These are phyloP conservation scores for Danaus melanippus DNA, from an alignment of 1,140 invertebrate genomes.

Conservation along the genomic window DNA sequence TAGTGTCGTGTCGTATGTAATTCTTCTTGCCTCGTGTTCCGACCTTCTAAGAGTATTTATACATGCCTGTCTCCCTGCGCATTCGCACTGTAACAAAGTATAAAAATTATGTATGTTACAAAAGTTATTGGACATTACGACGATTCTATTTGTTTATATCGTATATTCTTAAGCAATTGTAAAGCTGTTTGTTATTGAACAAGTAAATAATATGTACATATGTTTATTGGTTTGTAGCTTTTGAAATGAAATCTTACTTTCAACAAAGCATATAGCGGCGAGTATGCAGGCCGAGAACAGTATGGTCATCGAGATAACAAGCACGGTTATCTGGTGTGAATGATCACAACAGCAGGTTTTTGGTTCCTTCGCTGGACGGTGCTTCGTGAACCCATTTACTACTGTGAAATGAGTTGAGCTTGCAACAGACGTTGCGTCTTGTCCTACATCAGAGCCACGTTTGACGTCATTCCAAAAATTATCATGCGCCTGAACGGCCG, in stretches of 20 bases:
- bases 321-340: constrained; percentile 82
- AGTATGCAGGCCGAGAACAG: constrained; percentile 84
- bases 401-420: constrained; percentile 90
- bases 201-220: too few species aligned
- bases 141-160: not conserved
- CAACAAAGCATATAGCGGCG: constrained; percentile 79
- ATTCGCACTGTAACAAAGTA: constrained; percentile 59
- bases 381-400: constrained; percentile 82
- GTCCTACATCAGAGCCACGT: constrained; percentile 53
- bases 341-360: constrained; percentile 81
- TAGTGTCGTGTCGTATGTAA: not conserved
- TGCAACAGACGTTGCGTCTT: constrained; percentile 81
- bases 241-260: constrained; percentile 70
- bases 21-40: constrained; percentile 2
- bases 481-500: constrained; percentile 37
- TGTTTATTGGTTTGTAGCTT: too few species aligned
- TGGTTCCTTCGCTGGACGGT: constrained; percentile 55
- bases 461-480: constrained; percentile 65
- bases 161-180: too few species aligned
- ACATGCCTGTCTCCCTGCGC: constrained; percentile 61
- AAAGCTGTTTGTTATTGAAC: too few species aligned
- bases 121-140: not conserved
- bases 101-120: constrained; percentile 1
- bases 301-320: constrained; percentile 84
- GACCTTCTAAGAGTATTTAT: constrained; percentile 53